phyloP scores from a whole-genome alignment of 2,888 invertebrate species.

The Mongoloraphidia duomilia region DNA sequence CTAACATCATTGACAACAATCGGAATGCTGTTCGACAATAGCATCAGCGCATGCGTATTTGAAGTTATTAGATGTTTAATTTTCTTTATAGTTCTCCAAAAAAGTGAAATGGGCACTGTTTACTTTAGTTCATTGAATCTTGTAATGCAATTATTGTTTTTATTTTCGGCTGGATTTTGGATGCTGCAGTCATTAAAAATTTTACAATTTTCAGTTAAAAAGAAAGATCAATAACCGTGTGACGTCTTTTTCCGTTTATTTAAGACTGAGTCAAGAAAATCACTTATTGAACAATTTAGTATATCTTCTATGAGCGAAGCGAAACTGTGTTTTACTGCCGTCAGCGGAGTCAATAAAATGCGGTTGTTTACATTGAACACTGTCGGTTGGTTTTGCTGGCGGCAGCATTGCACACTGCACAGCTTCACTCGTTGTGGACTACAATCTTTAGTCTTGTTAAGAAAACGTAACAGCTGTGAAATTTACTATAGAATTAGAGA shows the following conservation, averaged over 20 bases:
- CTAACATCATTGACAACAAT: slow-evolving; percentile 51
- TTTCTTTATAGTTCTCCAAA: slow-evolving; percentile 33
- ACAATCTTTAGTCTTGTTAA: too few species aligned
- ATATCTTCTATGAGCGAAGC: too few species aligned
- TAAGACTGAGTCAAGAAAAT: not conserved
- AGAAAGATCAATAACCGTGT: slow-evolving; percentile 12
- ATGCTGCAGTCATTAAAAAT: slow-evolving; percentile 42
- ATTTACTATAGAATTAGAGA: too few species aligned
- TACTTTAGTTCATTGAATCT: slow-evolving; percentile 28
- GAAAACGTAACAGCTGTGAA: too few species aligned
- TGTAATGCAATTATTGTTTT: slow-evolving; percentile 39
- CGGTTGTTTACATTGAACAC: too few species aligned
- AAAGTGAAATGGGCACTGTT: slow-evolving; percentile 28
- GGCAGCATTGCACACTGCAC: too few species aligned
- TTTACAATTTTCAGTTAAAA: slow-evolving; percentile 36
- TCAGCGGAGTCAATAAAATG: too few species aligned
- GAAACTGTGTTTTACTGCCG: too few species aligned
- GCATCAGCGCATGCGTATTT: slow-evolving; percentile 40
- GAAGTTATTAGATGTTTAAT: slow-evolving; percentile 53
- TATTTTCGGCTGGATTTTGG: slow-evolving; percentile 47
- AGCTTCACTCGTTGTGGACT: too few species aligned
- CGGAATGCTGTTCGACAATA: slow-evolving; percentile 57
- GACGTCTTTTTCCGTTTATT: not conserved
- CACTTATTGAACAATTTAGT: too few species aligned
- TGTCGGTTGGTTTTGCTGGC: too few species aligned